phyloP scores from a whole-genome alignment of 1,140 invertebrate genomes.

The Drosophila nikananu region DNA sequence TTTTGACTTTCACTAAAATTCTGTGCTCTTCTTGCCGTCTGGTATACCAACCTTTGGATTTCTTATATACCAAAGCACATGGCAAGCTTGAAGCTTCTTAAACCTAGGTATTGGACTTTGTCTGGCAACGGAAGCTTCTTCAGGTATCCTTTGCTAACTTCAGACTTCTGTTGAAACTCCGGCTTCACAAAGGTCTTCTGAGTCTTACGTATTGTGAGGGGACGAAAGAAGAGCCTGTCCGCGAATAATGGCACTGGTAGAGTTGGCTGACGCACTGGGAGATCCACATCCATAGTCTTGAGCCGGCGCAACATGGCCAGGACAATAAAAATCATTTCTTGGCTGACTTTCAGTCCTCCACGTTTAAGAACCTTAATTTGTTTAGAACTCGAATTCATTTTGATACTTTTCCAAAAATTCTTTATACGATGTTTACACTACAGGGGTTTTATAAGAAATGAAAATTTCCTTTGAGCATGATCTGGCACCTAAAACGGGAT shows the following conservation, averaged over 20 bases:
- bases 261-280: neutral
- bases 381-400: neutral
- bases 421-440: neutral
- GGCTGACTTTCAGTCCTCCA: neutral
- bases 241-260: neutral
- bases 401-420: neutral
- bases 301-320: neutral
- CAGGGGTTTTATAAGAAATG: neutral
- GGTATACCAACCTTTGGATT: too few species aligned
- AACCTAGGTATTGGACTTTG: neutral
- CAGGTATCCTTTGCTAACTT: neutral
- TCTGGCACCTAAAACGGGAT: neutral
- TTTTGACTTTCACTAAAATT: neutral
- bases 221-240: neutral
- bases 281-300: neutral
- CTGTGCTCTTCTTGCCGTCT: neutral
- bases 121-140: neutral
- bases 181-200: neutral
- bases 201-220: fast-evolving
- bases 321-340: neutral
- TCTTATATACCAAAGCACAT: neutral
- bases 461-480: neutral
- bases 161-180: neutral
- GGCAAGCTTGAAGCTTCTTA: neutral
- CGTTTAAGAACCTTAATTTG: neutral